Conservation (phyloP, 2,888 invertebrate species). For the Pandemis corylana region DNA sequence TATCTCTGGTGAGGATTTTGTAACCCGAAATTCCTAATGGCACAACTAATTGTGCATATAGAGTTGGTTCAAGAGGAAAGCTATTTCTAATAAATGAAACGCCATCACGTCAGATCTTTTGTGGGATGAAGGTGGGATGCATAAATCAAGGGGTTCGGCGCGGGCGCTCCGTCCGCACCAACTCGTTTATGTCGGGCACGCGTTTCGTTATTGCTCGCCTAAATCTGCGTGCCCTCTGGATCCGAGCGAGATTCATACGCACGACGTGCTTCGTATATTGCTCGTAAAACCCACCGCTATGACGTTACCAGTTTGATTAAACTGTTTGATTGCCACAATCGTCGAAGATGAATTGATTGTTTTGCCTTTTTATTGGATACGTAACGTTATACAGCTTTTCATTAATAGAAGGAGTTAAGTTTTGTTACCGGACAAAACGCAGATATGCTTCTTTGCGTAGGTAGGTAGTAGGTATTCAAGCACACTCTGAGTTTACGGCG, state of each 20-base stretch:
- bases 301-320: constrained; percentile 35
- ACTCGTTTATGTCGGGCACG: constrained; percentile 45
- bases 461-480: too few species aligned
- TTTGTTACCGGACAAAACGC: too few species aligned
- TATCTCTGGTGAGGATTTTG: too few species aligned
- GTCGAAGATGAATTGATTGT: constrained; percentile 28
- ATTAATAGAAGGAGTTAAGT: too few species aligned
- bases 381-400: neutral
- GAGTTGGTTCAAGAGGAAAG: too few species aligned
- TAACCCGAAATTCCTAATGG: neutral
- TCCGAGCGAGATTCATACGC: constrained; percentile 48
- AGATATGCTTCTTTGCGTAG: too few species aligned
- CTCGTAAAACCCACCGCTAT: constrained; percentile 45
- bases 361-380: constrained; percentile 14
- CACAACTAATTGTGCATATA: too few species aligned
- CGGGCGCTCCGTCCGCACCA: constrained; percentile 29
- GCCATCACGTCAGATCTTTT: constrained; percentile 9
- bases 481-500: too few species aligned
- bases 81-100: constrained; percentile 19
- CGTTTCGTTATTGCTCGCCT: constrained; percentile 49
- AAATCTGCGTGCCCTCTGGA: constrained; percentile 48
- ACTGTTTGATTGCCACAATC: constrained; percentile 31
- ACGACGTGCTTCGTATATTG: constrained; percentile 48
- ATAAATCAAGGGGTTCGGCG: constrained; percentile 16
- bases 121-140: constrained; percentile 2